A percentile compares a stretch with the other conserved stretches of the same genome.
Conservation (phyloP, 1,140 invertebrate genomes). For the Doryteuthis pealeii region DNA sequence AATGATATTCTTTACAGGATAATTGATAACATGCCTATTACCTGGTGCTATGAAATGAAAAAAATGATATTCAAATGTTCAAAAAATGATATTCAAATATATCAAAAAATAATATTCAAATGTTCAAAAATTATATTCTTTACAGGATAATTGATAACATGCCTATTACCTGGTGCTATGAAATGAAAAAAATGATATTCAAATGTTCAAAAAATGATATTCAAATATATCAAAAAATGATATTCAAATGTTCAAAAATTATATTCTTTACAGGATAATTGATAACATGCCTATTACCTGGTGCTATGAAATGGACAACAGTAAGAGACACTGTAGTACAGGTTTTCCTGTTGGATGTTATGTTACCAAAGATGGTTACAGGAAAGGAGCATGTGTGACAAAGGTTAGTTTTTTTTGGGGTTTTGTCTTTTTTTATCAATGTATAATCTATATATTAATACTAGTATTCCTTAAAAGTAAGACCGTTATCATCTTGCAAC, state of each 20-base stretch:
- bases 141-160: slow-evolving; percentile 82
- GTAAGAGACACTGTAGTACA: slow-evolving; percentile 82
- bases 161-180: slow-evolving; percentile 91
- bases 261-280: slow-evolving; percentile 61
- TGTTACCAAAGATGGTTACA: slow-evolving; percentile 65
- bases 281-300: slow-evolving; percentile 95
- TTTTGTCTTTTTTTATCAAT: neutral
- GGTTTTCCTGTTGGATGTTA: slow-evolving; percentile 99
- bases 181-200: slow-evolving; percentile 75
- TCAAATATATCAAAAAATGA: too few species aligned
- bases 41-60: slow-evolving; percentile 86
- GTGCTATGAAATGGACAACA: slow-evolving; percentile 84
- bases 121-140: slow-evolving; percentile 15
- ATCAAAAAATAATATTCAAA: neutral
- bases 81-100: too few species aligned
- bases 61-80: too few species aligned
- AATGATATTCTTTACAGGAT: slow-evolving; percentile 58
- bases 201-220: too few species aligned
- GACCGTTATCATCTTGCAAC: too few species aligned
- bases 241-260: neutral
- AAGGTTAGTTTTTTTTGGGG: slow-evolving; percentile 36
- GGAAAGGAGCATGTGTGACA: slow-evolving; percentile 61
- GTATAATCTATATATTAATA: too few species aligned
- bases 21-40: slow-evolving; percentile 91
- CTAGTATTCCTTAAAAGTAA: too few species aligned